Conservation (phyloP, 1,140 invertebrate genomes). For the Atopsyche davidsoni region DNA sequence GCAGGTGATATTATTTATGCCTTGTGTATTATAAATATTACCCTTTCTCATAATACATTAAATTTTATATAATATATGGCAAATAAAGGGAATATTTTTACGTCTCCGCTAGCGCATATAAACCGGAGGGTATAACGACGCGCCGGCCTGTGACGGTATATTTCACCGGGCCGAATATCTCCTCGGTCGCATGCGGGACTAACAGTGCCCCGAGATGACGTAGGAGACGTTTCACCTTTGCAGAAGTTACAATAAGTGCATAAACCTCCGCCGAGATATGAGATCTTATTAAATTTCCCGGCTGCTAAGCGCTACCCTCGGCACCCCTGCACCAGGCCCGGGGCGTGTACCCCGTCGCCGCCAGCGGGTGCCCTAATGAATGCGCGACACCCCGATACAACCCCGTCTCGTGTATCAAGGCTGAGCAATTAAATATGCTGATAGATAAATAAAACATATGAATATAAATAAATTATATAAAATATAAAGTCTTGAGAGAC, state of each 20-base stretch:
- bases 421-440: too few relatives aligned
- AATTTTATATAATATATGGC: too few relatives aligned
- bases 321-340: too few relatives aligned
- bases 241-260: not conserved
- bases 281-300: constrained; percentile 9
- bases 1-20: too few relatives aligned
- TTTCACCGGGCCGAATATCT: constrained; percentile 19
- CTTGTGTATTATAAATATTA: too few relatives aligned
- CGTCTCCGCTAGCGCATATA: not conserved
- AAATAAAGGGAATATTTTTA: not conserved
- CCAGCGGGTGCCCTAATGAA: constrained; percentile 9
- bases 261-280: not conserved
- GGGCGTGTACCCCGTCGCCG: constrained; percentile 17
- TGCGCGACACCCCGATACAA: not conserved
- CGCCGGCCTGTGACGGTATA: constrained; percentile 16
- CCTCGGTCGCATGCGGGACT: constrained; percentile 16
- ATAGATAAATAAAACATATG: too few relatives aligned
- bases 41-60: too few relatives aligned
- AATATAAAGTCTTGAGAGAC: too few relatives aligned
- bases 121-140: constrained; percentile 6
- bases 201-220: constrained; percentile 11
- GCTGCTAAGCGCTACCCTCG: constrained; percentile 4
- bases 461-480: too few relatives aligned
- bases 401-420: too few relatives aligned
- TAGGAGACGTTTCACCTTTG: constrained; percentile 10